These are phyloP conservation scores for Protaetia brevitarsis DNA, from an alignment of 1,140 invertebrate genomes.

Conservation along the genomic window DNA sequence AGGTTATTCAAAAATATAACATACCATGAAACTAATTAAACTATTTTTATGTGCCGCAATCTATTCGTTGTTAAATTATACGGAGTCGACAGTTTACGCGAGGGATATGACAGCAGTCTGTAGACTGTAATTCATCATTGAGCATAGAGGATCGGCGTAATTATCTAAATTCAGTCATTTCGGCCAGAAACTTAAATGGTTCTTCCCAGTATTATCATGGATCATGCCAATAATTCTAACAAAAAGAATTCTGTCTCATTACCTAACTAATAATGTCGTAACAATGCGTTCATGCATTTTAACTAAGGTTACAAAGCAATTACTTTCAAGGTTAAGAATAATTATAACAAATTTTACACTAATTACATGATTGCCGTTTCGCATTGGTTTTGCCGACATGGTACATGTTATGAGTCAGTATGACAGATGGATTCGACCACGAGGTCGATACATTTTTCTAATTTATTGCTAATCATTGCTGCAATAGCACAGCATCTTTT, in stretches of 20 bases:
- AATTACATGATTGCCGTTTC: neutral
- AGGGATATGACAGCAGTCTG: no score
- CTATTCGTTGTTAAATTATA: no score
- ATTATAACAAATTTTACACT: neutral
- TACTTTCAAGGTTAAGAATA: neutral
- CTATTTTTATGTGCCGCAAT: no score
- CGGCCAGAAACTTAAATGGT: neutral
- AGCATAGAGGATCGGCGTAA: neutral
- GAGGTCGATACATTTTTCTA: no score
- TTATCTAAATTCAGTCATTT: conserved; percentile 1
- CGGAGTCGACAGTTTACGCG: no score
- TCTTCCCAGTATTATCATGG: neutral
- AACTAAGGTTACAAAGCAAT: neutral
- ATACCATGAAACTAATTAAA: no score
- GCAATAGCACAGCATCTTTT: no score
- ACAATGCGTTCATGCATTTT: neutral
- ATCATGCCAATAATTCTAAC: neutral
- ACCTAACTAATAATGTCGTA: neutral
- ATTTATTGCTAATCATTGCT: no score
- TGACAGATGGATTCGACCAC: no score
- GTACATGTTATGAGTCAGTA: neutral
- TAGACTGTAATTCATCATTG: no score
- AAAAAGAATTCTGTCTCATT: no score
- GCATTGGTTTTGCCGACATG: neutral
- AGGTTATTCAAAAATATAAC: neutral